Conservation (phyloP, 2,113 vertebrate genomes). For the Beaufortia kweichowensis region DNA sequence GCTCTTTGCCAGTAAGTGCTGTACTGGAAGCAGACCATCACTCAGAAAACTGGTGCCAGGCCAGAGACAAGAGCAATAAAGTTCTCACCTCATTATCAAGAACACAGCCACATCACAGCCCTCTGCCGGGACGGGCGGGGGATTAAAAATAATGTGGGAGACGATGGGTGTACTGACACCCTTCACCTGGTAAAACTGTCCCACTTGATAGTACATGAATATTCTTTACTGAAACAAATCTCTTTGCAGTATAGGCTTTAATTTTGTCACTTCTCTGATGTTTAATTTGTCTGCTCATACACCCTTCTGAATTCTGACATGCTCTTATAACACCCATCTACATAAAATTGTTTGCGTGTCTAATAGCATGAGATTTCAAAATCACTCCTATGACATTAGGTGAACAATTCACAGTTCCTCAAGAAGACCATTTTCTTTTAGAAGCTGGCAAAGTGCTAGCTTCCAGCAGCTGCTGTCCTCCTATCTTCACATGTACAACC, state of each 20-base stretch:
- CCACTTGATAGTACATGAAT: conserved; percentile 33
- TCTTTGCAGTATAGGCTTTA: background rate
- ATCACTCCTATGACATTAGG: background rate
- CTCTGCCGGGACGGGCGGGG: conserved; percentile 63
- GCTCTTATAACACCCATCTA: no score
- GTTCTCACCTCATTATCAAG: conserved; percentile 80
- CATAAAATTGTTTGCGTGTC: background rate
- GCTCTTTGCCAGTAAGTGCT: conserved; percentile 56
- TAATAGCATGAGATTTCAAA: background rate
- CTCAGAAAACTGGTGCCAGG: conserved; percentile 67
- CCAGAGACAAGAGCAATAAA: conserved; percentile 71
- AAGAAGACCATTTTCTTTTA: conserved; percentile 60
- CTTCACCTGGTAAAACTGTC: conserved; percentile 52
- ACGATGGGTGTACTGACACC: conserved; percentile 61
- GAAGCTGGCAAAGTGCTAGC: conserved; percentile 33
- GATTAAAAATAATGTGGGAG: conserved; percentile 56
- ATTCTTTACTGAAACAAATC: background rate
- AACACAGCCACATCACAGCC: conserved; percentile 73
- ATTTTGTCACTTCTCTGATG: conserved; percentile 20
- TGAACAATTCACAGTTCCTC: background rate
- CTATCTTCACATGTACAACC: conserved; percentile 74
- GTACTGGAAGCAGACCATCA: conserved; percentile 24
- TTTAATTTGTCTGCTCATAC: no score
- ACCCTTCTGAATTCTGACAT: no score
- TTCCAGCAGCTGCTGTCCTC: conserved; percentile 70